Percentiles rank a stretch among this genome's conserved stretches.
Evolutionary conservation across 1,140 invertebrate species (phyloP).

Genomic region (Drosophila persimilis): DNA sequence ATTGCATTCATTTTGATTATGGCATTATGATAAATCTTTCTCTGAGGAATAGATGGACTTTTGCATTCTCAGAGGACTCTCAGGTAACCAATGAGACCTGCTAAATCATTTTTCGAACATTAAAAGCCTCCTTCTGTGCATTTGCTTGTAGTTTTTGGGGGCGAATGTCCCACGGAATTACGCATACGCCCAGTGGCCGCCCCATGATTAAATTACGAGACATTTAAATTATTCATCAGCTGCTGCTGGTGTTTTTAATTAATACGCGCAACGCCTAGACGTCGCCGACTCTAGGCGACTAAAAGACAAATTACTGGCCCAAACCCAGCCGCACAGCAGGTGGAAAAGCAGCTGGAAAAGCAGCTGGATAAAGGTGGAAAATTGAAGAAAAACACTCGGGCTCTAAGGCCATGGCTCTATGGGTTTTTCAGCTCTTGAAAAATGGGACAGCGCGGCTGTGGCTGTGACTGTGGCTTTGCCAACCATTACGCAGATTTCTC

Average conservation of each 20-base stretch:
- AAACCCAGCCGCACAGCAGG: not conserved
- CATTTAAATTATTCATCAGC: conserved; percentile 26
- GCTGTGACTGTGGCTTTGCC: conserved; percentile 1
- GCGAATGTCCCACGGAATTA: conserved; percentile 36
- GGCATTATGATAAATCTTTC: not conserved
- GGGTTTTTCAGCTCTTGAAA: conserved; percentile 40
- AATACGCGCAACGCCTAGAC: conserved; percentile 52
- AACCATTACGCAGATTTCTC: conserved; percentile 67
- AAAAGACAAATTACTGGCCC: conserved; percentile 54
- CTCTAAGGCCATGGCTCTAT: not conserved
- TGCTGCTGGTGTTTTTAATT: conserved; percentile 61
- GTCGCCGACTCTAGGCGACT: conserved; percentile 7
- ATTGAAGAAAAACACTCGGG: conserved; percentile 28
- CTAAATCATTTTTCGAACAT: too few species aligned
- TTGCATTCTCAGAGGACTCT: too few species aligned
- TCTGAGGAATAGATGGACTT: too few species aligned
- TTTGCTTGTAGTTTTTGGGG: conserved; percentile 12
- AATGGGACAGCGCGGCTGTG: conserved; percentile 16
- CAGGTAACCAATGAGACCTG: too few species aligned
- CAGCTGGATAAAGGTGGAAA: conserved; percentile 13
- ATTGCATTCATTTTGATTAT: conserved; percentile 31
- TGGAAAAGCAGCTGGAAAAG: conserved; percentile 2
- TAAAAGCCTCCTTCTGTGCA: too few species aligned
- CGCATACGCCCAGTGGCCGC: conserved; percentile 52
- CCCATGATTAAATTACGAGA: conserved; percentile 65